These are phyloP conservation scores for Collichthys lucidus DNA, from an alignment of 2,113 vertebrate genomes.

Conservation along the genomic window DNA sequence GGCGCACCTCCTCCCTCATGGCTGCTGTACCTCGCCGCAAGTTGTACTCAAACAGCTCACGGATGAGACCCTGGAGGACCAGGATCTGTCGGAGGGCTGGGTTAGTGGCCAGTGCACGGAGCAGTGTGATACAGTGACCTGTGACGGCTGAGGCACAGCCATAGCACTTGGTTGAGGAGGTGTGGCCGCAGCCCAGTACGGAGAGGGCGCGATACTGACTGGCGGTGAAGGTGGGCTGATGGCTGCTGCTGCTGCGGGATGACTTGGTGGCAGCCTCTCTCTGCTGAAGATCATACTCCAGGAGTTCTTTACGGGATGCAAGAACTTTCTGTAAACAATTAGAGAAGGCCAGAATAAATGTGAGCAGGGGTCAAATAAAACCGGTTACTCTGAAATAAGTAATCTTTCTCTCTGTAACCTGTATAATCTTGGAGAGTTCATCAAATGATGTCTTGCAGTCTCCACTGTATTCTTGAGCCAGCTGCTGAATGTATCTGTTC, in stretches of 20 bases:
- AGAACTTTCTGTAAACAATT: slow-evolving; percentile 93
- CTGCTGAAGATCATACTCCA: slow-evolving; percentile 98
- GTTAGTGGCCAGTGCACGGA: slow-evolving; percentile 95
- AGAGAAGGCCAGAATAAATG: neutral
- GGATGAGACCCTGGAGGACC: slow-evolving; percentile 96
- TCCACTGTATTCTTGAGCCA: slow-evolving; percentile 98
- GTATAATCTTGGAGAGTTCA: slow-evolving; percentile 98
- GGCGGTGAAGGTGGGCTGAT: slow-evolving; percentile 95
- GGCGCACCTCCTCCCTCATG: slow-evolving; percentile 97
- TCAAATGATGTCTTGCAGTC: slow-evolving; percentile 99
- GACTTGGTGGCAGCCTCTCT: slow-evolving; percentile 96
- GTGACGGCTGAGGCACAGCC: slow-evolving; percentile 98
- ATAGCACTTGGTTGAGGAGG: slow-evolving; percentile 96
- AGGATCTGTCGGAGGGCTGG: slow-evolving; percentile 95
- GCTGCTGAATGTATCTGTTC: slow-evolving; percentile 97
- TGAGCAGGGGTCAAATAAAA: neutral
- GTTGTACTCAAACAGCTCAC: slow-evolving; percentile 98
- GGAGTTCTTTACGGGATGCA: slow-evolving; percentile 96
- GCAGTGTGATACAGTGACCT: slow-evolving; percentile 96
- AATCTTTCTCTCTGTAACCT: slow-evolving; percentile 81
- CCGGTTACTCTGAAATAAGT: rapidly evolving
- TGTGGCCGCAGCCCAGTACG: slow-evolving; percentile 95
- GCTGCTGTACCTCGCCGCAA: slow-evolving; percentile 90
- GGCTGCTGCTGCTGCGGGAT: slow-evolving; percentile 87
- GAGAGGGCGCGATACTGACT: slow-evolving; percentile 97